Percentiles rank a stretch among this genome's conserved stretches.
These are phyloP conservation scores for Ameiurus melas DNA, from an alignment of 2,113 vertebrate genomes.

Conservation along the genomic window DNA sequence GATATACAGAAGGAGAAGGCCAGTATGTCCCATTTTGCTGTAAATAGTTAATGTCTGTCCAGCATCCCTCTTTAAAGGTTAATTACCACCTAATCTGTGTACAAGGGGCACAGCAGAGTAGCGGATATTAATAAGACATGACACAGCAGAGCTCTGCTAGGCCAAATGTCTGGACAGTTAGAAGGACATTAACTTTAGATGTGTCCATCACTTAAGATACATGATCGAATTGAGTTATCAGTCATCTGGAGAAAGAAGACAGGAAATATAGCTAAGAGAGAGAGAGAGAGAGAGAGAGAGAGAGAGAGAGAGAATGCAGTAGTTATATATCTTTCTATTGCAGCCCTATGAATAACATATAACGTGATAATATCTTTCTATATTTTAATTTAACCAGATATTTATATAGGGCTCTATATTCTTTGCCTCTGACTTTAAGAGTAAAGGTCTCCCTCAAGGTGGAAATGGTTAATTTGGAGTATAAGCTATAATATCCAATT, in stretches of 20 bases:
- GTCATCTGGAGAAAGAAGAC: slow-evolving; percentile 47
- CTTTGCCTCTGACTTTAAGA: neutral
- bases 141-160: slow-evolving; percentile 59
- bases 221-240: slow-evolving; percentile 62
- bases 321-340: neutral
- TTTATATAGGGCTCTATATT: neutral
- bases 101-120: slow-evolving; percentile 56
- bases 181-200: slow-evolving; percentile 50
- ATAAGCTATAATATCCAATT: neutral
- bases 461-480: neutral
- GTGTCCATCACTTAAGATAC: slow-evolving; percentile 55
- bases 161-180: slow-evolving; percentile 56
- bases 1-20: neutral
- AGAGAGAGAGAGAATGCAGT: neutral
- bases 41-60: slow-evolving; percentile 64
- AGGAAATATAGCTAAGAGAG: neutral
- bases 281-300: too few relatives aligned
- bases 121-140: slow-evolving; percentile 69
- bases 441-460: neutral
- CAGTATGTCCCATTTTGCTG: neutral
- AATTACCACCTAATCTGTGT: slow-evolving; percentile 71
- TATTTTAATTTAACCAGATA: neutral
- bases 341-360: neutral
- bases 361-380: neutral
- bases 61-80: slow-evolving; percentile 68